Conservation (phyloP, 1,140 invertebrate species). For the Nixonia krombeini region DNA sequence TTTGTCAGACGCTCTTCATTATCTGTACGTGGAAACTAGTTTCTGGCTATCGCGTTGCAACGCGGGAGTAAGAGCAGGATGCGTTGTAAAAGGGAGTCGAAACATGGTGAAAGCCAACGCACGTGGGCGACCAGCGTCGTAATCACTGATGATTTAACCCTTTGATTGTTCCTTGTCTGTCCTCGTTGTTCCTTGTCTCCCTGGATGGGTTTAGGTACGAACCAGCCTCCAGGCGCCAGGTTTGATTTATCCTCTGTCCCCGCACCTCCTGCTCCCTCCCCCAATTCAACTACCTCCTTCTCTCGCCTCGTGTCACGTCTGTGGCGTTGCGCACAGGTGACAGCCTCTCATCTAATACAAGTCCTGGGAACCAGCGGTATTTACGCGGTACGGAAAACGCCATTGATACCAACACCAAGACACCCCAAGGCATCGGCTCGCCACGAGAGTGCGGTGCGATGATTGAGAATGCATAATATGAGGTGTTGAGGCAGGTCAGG, state of each 20-base stretch:
- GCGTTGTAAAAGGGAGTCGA: too few relatives aligned
- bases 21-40: constrained; percentile 5
- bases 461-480: constrained; percentile 66
- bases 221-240: constrained; percentile 34
- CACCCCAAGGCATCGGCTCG: constrained; percentile 17
- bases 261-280: constrained; percentile 14
- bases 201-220: constrained; percentile 13
- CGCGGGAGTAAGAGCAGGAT: too few relatives aligned
- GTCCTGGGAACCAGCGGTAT: constrained; percentile 60
- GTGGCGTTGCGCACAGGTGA: constrained; percentile 34
- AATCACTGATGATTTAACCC: constrained; percentile 55
- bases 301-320: constrained; percentile 7
- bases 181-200: constrained; percentile 33
- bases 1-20: constrained; percentile 14
- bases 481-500: constrained; percentile 63
- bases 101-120: background rate
- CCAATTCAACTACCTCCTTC: constrained; percentile 1
- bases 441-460: constrained; percentile 38
- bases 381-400: constrained; percentile 56
- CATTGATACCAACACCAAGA: constrained; percentile 40
- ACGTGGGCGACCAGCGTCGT: constrained; percentile 39
- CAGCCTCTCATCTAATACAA: constrained; percentile 68
- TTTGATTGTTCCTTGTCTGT: constrained; percentile 13
- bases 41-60: background rate
- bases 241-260: constrained; percentile 53